Percentiles rank a stretch among this genome's conserved stretches.
Evolutionary conservation across 92 coral and sea anemone species (phyloP).

Genomic region (Pocillopora grandis): DNA sequence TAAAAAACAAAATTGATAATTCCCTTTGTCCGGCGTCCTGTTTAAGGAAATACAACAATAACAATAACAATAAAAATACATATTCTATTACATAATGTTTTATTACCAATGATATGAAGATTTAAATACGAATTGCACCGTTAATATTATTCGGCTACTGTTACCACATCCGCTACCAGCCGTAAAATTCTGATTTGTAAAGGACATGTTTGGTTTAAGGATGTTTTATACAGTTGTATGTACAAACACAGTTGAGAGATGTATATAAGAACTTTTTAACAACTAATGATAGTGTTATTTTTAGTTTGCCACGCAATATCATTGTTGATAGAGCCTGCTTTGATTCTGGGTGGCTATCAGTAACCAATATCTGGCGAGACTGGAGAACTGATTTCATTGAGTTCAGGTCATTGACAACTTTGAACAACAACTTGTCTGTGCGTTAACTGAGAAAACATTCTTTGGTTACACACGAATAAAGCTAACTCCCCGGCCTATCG

Average conservation of each 20-base stretch:
- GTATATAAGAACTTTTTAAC: neutral
- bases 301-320: conserved; percentile 2
- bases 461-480: neutral
- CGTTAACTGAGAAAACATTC: too few species aligned
- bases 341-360: conserved; percentile 45
- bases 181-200: neutral
- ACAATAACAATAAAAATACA: too few species aligned
- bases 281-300: neutral
- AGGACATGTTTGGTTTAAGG: too few species aligned
- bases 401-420: neutral
- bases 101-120: neutral
- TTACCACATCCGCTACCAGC: conserved; percentile 16
- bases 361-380: conserved; percentile 22
- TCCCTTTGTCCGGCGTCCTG: neutral
- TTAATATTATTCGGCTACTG: neutral
- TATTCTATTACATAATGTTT: too few species aligned
- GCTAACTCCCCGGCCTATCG: neutral
- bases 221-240: too few species aligned
- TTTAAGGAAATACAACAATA: neutral
- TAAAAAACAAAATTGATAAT: neutral
- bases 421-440: neutral
- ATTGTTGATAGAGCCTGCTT: conserved; percentile 3
- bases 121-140: neutral
- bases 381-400: neutral
- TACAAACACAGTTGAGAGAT: neutral